These are phyloP conservation scores for Erebia epiphron DNA, from an alignment of 2,888 invertebrate species.

Conservation along the genomic window DNA sequence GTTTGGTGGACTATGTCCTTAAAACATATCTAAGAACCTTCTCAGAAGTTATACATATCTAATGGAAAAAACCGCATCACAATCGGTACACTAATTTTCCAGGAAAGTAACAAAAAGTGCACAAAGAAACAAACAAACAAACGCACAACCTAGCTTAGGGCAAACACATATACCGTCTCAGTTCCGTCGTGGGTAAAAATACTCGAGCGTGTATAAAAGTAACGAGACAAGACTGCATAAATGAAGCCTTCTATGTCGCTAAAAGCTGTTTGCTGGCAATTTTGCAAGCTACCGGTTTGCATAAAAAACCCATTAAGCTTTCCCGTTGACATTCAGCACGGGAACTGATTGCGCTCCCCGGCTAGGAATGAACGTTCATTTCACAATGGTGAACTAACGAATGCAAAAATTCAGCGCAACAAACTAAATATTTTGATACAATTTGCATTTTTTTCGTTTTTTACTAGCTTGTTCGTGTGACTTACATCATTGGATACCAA, in stretches of 20 bases:
- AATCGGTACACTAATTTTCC: too few species aligned
- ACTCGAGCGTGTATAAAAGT: constrained; percentile 13
- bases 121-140: too few species aligned
- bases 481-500: not conserved
- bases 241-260: constrained; percentile 13
- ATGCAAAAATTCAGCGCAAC: constrained; percentile 14
- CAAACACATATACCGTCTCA: too few species aligned
- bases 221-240: constrained; percentile 18
- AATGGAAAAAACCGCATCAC: too few species aligned
- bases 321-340: constrained; percentile 28
- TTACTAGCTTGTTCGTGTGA: not conserved
- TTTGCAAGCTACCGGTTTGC: constrained; percentile 31
- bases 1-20: too few species aligned
- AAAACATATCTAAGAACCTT: too few species aligned
- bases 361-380: constrained; percentile 23
- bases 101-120: too few species aligned
- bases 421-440: not conserved
- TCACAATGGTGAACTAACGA: constrained; percentile 19
- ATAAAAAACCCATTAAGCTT: constrained; percentile 37
- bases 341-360: constrained; percentile 31
- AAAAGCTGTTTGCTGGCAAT: constrained; percentile 32
- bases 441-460: not conserved
- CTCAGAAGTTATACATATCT: too few species aligned
- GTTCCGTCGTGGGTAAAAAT: not conserved
- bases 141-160: too few species aligned